Percentiles rank a stretch among this genome's conserved stretches.
Conservation (phyloP, 2,888 invertebrate species). For the Zygaena filipendulae region DNA sequence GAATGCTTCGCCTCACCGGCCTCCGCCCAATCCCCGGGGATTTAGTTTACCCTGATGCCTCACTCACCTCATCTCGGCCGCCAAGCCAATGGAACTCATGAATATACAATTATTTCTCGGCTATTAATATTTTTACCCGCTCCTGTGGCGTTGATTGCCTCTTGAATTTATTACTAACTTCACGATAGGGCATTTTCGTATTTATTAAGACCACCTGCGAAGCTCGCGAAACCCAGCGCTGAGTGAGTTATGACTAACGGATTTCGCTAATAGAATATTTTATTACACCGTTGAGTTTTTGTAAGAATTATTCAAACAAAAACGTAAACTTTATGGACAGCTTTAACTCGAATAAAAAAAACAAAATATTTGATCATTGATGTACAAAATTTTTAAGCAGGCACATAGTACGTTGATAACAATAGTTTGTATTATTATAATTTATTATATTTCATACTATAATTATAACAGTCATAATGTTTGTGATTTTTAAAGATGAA, state of each 20-base stretch:
- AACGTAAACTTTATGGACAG: conserved; percentile 1
- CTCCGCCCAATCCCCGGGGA: conserved; percentile 31
- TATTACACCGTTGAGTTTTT: conserved; percentile 29
- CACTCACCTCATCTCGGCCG: conserved; percentile 20
- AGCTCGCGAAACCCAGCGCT: conserved; percentile 40
- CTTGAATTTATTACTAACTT: conserved; percentile 67
- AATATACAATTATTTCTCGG: conserved; percentile 65
- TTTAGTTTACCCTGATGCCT: conserved; percentile 35
- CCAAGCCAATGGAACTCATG: conserved; percentile 50
- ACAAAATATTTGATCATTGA: too few relatives aligned
- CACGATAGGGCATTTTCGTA: conserved; percentile 61
- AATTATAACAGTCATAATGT: too few relatives aligned
- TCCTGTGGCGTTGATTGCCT: conserved; percentile 66
- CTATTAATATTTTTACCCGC: conserved; percentile 67
- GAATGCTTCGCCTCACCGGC: conserved; percentile 9
- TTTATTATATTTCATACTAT: too few relatives aligned
- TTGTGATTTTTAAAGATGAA: too few relatives aligned
- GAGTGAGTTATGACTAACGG: conserved; percentile 57
- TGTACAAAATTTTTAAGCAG: too few relatives aligned
- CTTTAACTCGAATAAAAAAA: too few relatives aligned
- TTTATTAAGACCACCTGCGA: conserved; percentile 68
- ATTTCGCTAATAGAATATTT: conserved; percentile 66
- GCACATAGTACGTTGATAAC: too few relatives aligned
- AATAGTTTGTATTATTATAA: too few relatives aligned
- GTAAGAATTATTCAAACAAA: neutral